A percentile compares a stretch with the other conserved stretches of the same genome.
phyloP scores from a whole-genome alignment of 2,113 vertebrate species.

The Paramormyrops kingsleyae region DNA sequence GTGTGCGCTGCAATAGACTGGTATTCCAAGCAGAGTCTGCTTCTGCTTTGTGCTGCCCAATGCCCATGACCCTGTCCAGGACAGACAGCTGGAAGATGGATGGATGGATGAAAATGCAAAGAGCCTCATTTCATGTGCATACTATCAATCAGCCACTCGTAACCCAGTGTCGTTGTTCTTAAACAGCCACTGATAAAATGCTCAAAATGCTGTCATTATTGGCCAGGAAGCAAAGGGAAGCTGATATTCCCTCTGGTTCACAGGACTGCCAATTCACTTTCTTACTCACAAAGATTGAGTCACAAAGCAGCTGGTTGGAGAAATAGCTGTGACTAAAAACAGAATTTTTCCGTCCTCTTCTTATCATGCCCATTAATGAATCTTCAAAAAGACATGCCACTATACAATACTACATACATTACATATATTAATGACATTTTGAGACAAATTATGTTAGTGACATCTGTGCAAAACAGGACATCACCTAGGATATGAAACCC shows the following conservation, averaged over 20 bases:
- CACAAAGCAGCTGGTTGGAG: neutral
- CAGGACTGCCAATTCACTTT: neutral
- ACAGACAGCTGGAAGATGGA: neutral
- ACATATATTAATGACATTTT: neutral
- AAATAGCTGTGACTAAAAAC: neutral
- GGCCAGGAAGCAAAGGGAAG: neutral
- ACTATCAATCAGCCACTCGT: neutral
- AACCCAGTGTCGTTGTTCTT: neutral
- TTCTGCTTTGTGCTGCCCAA: neutral
- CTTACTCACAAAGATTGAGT: neutral
- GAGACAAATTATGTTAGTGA: neutral
- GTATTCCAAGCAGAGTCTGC: neutral
- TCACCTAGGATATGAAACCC: neutral
- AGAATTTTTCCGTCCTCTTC: neutral
- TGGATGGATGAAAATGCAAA: neutral
- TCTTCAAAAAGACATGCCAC: neutral
- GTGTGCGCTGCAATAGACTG: neutral
- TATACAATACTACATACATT: neutral
- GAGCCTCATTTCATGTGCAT: neutral
- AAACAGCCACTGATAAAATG: neutral
- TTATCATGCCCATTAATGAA: neutral
- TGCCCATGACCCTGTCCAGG: neutral
- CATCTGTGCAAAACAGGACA: neutral
- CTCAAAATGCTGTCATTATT: neutral
- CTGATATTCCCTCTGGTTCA: neutral